Conservation (phyloP, 2,113 vertebrate genomes). For the Ammospiza nelsoni region DNA sequence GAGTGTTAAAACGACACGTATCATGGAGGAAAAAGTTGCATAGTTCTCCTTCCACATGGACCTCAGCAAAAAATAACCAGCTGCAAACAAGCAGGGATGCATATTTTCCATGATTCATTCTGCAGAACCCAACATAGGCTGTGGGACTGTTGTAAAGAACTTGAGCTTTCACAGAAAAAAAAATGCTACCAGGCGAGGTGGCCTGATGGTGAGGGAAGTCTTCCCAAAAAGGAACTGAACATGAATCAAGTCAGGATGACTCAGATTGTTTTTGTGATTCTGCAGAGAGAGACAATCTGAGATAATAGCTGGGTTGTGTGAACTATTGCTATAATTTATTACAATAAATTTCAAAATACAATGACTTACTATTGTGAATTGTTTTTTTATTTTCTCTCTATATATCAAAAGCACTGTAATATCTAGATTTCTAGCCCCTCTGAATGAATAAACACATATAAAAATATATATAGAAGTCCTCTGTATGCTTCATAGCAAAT, state of each 20-base stretch:
- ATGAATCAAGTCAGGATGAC: slow-evolving; percentile 43
- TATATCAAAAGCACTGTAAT: background rate
- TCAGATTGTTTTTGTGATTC: slow-evolving; percentile 62
- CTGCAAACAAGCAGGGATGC: slow-evolving; percentile 7
- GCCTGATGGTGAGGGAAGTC: background rate
- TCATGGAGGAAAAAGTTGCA: background rate
- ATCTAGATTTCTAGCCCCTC: background rate
- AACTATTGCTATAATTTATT: slow-evolving; percentile 54
- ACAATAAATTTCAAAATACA: slow-evolving; percentile 20
- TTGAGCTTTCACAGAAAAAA: background rate
- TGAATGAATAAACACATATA: background rate
- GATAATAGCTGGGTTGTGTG: slow-evolving; percentile 57
- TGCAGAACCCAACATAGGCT: background rate
- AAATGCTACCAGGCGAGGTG: background rate
- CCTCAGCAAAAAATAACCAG: slow-evolving; percentile 9
- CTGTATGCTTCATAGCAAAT: background rate
- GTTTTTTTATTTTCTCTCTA: background rate
- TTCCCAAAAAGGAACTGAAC: slow-evolving; percentile 61
- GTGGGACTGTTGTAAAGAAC: background rate
- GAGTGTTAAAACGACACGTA: background rate
- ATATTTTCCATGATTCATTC: slow-evolving; percentile 58
- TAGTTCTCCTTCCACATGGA: background rate
- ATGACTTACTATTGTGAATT: background rate
- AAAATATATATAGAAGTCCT: background rate
- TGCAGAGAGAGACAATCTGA: slow-evolving; percentile 50